Conservation (phyloP, 2,797 vertebrate genomes). For the Sebastes taczanowskii region DNA sequence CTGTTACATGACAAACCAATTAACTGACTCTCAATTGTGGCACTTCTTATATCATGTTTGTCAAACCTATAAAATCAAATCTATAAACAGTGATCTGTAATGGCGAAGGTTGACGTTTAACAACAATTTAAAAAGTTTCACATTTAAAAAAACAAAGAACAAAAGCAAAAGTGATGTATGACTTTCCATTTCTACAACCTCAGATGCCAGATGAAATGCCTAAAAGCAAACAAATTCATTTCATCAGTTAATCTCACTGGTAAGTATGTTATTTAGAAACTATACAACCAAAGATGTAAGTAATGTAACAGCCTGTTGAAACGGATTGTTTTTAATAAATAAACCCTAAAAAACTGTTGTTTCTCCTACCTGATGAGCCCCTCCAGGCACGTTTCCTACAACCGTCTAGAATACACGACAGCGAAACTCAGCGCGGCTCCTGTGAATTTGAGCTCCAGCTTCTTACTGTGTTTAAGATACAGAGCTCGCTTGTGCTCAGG, state of each 20-base stretch:
- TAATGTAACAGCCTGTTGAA: neutral
- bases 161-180: neutral
- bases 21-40: neutral
- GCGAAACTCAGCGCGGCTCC: constrained; percentile 32
- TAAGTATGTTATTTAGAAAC: neutral
- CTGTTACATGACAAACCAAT: neutral
- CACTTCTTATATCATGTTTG: neutral
- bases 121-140: neutral
- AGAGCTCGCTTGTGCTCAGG: constrained; percentile 61
- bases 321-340: neutral
- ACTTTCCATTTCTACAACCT: neutral
- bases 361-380: constrained; percentile 66
- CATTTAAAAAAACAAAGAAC: neutral
- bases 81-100: neutral
- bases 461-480: constrained; percentile 71
- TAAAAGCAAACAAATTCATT: neutral
- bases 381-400: constrained; percentile 15
- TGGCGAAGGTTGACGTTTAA: neutral
- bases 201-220: neutral
- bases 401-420: constrained; percentile 47
- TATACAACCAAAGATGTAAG: neutral
- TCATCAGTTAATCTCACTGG: neutral
- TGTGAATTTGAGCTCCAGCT: constrained; percentile 42
- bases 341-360: neutral
- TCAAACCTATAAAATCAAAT: neutral